Base-by-base conservation (phyloP, 1,140 invertebrate genomes). In the Batillaria attramentaria region DNA sequence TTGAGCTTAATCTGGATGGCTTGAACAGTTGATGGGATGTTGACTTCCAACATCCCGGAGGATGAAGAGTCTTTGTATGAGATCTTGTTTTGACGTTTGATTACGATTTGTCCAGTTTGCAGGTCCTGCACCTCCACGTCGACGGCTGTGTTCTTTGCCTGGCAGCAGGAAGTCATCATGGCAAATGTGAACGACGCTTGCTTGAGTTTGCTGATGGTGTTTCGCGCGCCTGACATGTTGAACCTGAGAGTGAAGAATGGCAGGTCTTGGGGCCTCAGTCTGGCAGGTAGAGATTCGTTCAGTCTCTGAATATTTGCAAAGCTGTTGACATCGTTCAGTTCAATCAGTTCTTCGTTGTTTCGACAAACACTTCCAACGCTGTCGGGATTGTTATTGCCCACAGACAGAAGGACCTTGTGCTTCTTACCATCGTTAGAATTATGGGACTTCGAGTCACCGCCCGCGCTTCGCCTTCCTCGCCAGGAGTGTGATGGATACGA, bases 1-100 rank as follows among this genome's bases (percentile, higher is more conserved):
- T 70, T 70, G 37, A 70, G 68, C 24, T 39, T 35, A n/a, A 70
- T 42, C 20, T 70, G 37, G 37, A 70, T 70, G 1, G 68, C 37
- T 20, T 41, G 68, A 35, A 70, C 68, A 10, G 68, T 41, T 10
- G 39, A 20, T 6, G 68, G 68, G 41, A 70, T 70, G 37, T 13
- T 41, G 10, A 70, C 37, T 41, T 5, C 13, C 13, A 70, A 41
- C 3, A 5, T 41, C 1, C 68, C 37, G 18, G 37, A 18, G 1
- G 39, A 70, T 20, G 1, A 3, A 0, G 5, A 8, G 41, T 70
- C 68, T 2, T 70, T 41, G 31, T 70, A n/a, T 8, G 8, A 37
- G 35, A 70, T 39, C 37, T 13, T 42, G 1, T 42, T 13, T 3
- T 1, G 16, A n/a, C 37, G 37, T 39, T 41, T 39, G 39, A 70